Conservation (phyloP, 2,797 vertebrate species). For the Enteromius mattozi region DNA sequence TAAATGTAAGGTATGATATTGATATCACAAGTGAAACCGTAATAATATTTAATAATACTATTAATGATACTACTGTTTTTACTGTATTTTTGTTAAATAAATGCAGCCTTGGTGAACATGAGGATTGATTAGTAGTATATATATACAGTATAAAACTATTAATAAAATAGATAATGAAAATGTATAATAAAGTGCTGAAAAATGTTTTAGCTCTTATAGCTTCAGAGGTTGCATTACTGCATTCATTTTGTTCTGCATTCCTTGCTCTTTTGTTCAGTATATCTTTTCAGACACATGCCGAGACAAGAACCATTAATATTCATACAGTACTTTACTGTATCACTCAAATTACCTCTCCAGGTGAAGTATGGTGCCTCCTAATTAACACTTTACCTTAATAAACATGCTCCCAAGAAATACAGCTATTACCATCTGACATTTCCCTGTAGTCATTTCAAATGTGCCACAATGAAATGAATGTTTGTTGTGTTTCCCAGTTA, state of each 20-base stretch:
- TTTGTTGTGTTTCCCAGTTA: conserved; percentile 53
- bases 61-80: not conserved
- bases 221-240: not conserved
- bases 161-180: not conserved
- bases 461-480: conserved; percentile 44
- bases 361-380: conserved; percentile 1
- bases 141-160: not conserved
- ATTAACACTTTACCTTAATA: conserved; percentile 28
- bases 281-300: not conserved
- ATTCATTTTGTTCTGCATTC: not conserved
- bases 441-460: conserved; percentile 33
- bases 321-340: not conserved
- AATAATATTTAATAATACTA: not conserved
- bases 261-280: not conserved
- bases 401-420: conserved; percentile 10
- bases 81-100: not conserved
- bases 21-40: not conserved
- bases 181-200: not conserved
- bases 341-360: conserved; percentile 15
- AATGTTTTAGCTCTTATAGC: not conserved
- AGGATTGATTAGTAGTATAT: not conserved
- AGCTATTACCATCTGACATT: conserved; percentile 45
- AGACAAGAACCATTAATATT: not conserved
- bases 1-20: too few relatives aligned
- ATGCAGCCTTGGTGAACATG: not conserved